Conservation (phyloP, 2,113 vertebrate species). For the Dinomys branickii region DNA sequence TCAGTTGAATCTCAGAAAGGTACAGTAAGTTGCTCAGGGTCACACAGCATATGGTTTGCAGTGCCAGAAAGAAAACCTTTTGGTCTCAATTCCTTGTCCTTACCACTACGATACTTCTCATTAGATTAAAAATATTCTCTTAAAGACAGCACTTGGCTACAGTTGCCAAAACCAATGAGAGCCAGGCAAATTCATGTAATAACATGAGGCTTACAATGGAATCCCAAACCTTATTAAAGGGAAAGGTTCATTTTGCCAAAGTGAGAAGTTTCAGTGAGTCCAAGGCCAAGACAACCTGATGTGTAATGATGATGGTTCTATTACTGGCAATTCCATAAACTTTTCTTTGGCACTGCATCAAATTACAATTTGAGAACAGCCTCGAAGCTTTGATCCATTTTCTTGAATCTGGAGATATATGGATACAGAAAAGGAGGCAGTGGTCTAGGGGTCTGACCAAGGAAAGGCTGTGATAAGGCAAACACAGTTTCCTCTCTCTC, state of each 20-base stretch:
- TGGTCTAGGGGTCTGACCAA: neutral
- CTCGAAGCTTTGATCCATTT: conserved; percentile 25
- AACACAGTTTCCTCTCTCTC: neutral
- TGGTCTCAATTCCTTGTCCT: neutral
- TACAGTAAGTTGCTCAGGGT: neutral
- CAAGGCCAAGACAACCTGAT: neutral
- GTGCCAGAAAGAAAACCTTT: neutral
- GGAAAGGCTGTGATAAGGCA: neutral
- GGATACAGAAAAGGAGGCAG: neutral
- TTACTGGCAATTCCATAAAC: conserved; percentile 54
- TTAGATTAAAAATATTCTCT: conserved; percentile 8
- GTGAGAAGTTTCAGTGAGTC: neutral
- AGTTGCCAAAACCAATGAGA: conserved; percentile 32
- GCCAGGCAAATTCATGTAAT: neutral
- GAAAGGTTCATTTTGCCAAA: neutral
- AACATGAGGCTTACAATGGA: neutral
- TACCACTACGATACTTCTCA: neutral
- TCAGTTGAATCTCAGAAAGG: neutral
- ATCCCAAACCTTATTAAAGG: neutral
- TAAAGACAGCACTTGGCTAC: conserved; percentile 3
- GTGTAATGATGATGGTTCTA: neutral
- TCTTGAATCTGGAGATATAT: conserved; percentile 44
- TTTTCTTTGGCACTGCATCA: conserved; percentile 60
- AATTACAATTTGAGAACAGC: conserved; percentile 52
- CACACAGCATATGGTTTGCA: neutral